A percentile compares a stretch with the other conserved stretches of the same genome.
Evolutionary conservation across 2,888 invertebrate species (phyloP).

Genomic region (Automeris io): DNA sequence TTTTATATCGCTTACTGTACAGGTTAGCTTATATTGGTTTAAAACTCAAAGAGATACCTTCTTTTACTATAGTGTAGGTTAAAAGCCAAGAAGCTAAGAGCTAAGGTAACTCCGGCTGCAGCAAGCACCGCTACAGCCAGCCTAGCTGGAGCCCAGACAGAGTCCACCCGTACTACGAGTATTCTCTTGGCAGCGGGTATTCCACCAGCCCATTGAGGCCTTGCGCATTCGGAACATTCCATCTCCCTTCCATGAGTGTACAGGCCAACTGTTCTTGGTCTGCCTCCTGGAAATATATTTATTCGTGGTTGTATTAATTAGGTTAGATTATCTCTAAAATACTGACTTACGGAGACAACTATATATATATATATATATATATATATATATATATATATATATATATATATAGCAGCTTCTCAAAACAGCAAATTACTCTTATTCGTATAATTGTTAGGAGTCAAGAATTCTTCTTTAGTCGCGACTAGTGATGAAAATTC

Average conservation of each 20-base stretch:
- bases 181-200: conserved; percentile 88
- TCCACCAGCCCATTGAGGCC: conserved; percentile 84
- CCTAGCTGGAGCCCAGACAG: conserved; percentile 86
- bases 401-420: too few species aligned
- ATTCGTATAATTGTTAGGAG: too few species aligned
- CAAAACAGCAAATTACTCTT: too few species aligned
- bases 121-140: conserved; percentile 84
- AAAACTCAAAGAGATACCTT: conserved; percentile 81
- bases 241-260: conserved; percentile 78
- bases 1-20: too few species aligned
- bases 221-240: conserved; percentile 82
- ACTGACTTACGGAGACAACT: too few species aligned
- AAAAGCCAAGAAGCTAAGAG: conserved; percentile 86
- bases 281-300: conserved; percentile 80
- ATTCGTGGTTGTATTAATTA: too few species aligned
- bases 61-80: conserved; percentile 89
- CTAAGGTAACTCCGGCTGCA: conserved; percentile 83
- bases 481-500: too few species aligned
- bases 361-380: too few species aligned
- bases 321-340: too few species aligned
- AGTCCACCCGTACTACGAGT: conserved; percentile 84
- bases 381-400: too few species aligned
- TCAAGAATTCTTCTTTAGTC: too few species aligned
- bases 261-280: conserved; percentile 83
- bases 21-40: too few species aligned